Conservation (phyloP, 2,797 vertebrate genomes). For the Molossus alvarezi region DNA sequence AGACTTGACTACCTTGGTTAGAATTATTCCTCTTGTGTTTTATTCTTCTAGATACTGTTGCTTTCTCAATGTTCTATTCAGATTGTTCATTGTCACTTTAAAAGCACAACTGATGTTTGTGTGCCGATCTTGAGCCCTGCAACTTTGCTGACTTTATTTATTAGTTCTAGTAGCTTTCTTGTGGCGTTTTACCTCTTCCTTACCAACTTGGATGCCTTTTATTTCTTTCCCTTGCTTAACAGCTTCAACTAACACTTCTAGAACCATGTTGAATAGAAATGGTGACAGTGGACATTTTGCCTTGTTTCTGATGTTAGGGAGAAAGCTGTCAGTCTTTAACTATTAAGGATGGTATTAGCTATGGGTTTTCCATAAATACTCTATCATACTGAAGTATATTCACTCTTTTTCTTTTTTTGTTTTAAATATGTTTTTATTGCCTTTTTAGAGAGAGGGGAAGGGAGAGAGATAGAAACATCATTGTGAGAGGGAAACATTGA, state of each 20-base stretch:
- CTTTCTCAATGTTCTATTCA: too few species aligned
- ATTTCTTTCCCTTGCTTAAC: neutral
- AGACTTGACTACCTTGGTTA: neutral
- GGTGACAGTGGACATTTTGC: neutral
- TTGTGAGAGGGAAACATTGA: too few species aligned
- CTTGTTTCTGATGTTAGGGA: neutral
- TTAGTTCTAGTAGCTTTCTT: neutral
- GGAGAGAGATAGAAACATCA: too few species aligned
- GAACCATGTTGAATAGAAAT: too few species aligned
- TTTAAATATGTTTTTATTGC: too few species aligned
- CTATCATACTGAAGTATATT: neutral
- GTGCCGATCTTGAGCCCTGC: neutral
- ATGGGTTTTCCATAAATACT: neutral
- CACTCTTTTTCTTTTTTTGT: neutral
- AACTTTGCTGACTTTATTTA: neutral
- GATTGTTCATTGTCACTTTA: neutral
- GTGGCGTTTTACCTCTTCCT: neutral
- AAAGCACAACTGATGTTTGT: neutral
- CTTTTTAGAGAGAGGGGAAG: too few species aligned
- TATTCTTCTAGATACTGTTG: too few species aligned
- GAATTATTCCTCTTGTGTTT: neutral
- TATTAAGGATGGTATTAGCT: neutral
- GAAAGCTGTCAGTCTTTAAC: neutral
- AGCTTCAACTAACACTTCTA: neutral
- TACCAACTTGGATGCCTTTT: neutral